These are phyloP conservation scores for Nephila pilipes DNA, from an alignment of 1,140 invertebrate species.

Conservation along the genomic window DNA sequence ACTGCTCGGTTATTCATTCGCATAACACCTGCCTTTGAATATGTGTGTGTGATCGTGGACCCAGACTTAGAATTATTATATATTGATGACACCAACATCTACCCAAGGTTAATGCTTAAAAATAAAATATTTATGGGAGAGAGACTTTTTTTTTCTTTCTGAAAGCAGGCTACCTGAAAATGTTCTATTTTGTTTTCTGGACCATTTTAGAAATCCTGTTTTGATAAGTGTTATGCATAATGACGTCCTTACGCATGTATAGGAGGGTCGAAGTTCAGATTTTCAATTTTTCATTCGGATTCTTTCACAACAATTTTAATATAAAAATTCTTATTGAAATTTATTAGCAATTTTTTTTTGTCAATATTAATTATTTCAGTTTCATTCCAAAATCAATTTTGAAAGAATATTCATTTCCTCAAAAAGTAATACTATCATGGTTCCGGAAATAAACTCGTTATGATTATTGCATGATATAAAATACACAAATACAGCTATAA, in stretches of 20 bases:
- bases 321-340: too few species aligned
- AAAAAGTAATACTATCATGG: too few species aligned
- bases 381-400: too few species aligned
- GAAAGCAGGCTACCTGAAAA: background rate
- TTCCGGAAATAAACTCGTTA: too few species aligned
- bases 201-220: background rate
- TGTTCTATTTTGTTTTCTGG: background rate
- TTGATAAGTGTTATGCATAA: background rate
- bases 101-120: conserved; percentile 7
- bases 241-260: background rate
- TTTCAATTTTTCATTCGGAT: background rate
- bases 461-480: too few species aligned
- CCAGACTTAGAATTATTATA: background rate
- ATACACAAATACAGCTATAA: too few species aligned
- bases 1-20: background rate
- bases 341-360: too few species aligned
- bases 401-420: too few species aligned
- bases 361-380: too few species aligned
- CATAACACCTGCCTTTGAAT: background rate
- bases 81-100: background rate
- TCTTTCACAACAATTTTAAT: too few species aligned
- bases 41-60: background rate
- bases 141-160: background rate
- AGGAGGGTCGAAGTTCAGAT: background rate
- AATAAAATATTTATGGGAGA: background rate